A percentile compares a stretch with the other conserved stretches of the same genome.
These are phyloP conservation scores for Ctena decussata DNA, from an alignment of 2,888 invertebrate genomes.

Conservation along the genomic window DNA sequence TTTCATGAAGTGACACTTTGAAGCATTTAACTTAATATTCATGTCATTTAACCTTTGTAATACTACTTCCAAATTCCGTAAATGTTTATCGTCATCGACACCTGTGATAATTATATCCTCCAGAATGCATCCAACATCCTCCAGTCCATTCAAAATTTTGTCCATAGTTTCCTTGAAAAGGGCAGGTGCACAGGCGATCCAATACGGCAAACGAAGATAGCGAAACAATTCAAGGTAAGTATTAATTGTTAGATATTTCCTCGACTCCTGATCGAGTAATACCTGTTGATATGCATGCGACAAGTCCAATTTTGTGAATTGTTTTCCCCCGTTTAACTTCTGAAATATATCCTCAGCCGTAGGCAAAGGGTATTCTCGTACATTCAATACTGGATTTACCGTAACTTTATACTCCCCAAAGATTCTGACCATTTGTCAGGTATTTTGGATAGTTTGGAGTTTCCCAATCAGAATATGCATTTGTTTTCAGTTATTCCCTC, in stretches of 20 bases:
- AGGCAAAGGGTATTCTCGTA: slow-evolving; percentile 5
- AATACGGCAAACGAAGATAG: slow-evolving; percentile 23
- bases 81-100: slow-evolving; percentile 13
- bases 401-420: slow-evolving; percentile 60
- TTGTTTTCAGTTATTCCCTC: slow-evolving; percentile 24
- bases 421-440: slow-evolving; percentile 23
- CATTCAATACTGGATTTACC: slow-evolving; percentile 29
- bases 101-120: slow-evolving; percentile 37
- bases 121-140: slow-evolving; percentile 24
- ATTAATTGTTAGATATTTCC: not conserved
- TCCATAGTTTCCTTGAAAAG: slow-evolving; percentile 30
- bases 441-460: slow-evolving; percentile 15
- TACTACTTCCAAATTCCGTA: slow-evolving; percentile 14
- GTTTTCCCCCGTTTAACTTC: slow-evolving; percentile 1
- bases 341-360: not conserved
- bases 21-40: slow-evolving; percentile 21
- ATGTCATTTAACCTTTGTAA: slow-evolving; percentile 20
- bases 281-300: slow-evolving; percentile 15
- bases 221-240: slow-evolving; percentile 24
- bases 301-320: slow-evolving; percentile 5
- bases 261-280: not conserved
- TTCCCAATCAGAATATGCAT: slow-evolving; percentile 28
- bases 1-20: slow-evolving; percentile 25
- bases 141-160: slow-evolving; percentile 25
- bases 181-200: slow-evolving; percentile 23